Evolutionary conservation across 2,888 invertebrate species (phyloP), one percentile per base, ranked within the genome.

Genomic region (Sarcophaga variegata): DNA sequence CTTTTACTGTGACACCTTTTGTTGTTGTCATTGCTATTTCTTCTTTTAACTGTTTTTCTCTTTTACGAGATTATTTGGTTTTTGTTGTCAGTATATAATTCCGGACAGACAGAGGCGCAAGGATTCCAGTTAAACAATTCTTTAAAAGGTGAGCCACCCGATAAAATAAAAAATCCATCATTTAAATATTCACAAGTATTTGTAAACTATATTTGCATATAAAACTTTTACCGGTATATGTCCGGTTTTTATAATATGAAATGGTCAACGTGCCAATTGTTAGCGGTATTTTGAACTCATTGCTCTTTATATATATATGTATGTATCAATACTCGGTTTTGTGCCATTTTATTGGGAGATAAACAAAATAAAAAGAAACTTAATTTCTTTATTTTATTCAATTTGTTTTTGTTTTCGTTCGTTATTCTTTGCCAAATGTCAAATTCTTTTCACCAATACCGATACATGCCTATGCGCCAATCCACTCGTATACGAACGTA

Each of bases 341-440:
- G 49, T 49, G 14, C 20, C 8, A 10, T 79, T 37, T 81, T 67
- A 20, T 62, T 12, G 20, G 54, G 14, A 49, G 47, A 81, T 74
- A 75, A 69, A 69, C 60, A 47, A 47, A 62, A 66, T 71, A 14
- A 59, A 67, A 64, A 54, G 10, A 63, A 64, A 76, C 62, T 22
- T 10, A 47, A 49, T 74, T 22, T 81, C 22, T 81, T 59, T 79
- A 14, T 74, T 81, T 76, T 82, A 2, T 20, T 54, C 69, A 62
- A 47, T 66, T 62, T 69, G 22, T 66, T 69, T 81, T 74, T 81
- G 81, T 75, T 75, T 81, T 74, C 47, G 72, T 74, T 81, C 45
- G 17, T 22, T 63, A 70, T 66, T 77, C 64, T 64, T 80, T 66
- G 76, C 71, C 81, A 82, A 82, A 82, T 82, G 76, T 59, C 82